Conservation (phyloP, 2,888 invertebrate species). For the Caenorhabditis sp. region DNA sequence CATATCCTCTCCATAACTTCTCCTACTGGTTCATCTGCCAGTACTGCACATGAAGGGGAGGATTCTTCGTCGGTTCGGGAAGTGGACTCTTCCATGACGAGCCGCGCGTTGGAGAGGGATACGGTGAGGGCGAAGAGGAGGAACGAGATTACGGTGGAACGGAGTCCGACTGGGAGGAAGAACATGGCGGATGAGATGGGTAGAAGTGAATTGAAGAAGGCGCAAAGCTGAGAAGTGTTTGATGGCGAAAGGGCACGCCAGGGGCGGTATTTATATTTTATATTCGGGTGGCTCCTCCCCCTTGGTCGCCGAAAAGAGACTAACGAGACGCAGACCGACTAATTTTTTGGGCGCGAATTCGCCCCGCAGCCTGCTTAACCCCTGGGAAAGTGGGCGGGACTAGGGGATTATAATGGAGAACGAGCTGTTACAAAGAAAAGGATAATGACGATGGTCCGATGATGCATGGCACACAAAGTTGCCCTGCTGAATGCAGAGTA, state of each 20-base stretch:
- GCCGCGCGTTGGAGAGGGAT: constrained; percentile 16
- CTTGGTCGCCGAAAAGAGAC: constrained; percentile 30
- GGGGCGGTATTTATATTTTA: constrained; percentile 67
- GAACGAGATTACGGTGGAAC: constrained; percentile 22
- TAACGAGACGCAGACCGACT: constrained; percentile 50
- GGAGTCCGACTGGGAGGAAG: neutral
- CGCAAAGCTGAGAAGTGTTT: constrained; percentile 44
- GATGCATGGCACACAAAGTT: too few relatives aligned
- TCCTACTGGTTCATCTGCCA: constrained; percentile 68
- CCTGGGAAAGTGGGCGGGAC: constrained; percentile 55
- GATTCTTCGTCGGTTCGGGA: constrained; percentile 12
- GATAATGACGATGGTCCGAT: constrained; percentile 7
- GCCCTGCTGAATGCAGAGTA: too few relatives aligned
- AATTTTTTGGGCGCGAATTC: constrained; percentile 45
- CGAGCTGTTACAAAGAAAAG: neutral
- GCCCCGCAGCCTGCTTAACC: constrained; percentile 42
- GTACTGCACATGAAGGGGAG: constrained; percentile 56
- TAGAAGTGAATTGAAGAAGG: constrained; percentile 17
- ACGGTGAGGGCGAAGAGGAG: constrained; percentile 26
- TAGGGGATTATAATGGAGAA: constrained; percentile 5
- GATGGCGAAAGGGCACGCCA: constrained; percentile 60
- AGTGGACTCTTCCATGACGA: constrained; percentile 39
- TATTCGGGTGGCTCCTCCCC: constrained; percentile 60
- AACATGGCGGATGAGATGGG: constrained; percentile 21
- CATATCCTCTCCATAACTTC: constrained; percentile 76